Conservation (phyloP, 2,113 vertebrate genomes). For the Turnix velox region DNA sequence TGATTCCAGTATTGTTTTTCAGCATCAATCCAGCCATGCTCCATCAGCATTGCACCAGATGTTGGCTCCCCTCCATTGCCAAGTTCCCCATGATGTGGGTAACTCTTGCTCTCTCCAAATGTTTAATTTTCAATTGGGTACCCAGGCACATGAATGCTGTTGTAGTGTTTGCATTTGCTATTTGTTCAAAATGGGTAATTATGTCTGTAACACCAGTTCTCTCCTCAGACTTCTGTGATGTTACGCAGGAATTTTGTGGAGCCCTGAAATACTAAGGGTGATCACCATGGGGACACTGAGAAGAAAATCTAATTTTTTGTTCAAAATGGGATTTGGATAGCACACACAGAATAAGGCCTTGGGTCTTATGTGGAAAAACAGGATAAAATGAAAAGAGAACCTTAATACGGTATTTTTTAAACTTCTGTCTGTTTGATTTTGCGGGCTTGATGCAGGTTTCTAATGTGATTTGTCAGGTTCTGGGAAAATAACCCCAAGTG, state of each 20-base stretch:
- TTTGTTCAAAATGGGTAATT: neutral
- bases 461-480: neutral
- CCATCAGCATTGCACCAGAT: neutral
- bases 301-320: neutral
- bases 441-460: neutral
- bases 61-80: neutral
- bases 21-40: neutral
- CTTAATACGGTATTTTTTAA: neutral
- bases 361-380: neutral
- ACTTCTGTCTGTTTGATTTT: constrained; percentile 3
- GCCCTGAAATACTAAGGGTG: neutral
- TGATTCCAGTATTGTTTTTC: neutral
- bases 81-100: neutral
- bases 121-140: neutral
- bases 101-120: neutral
- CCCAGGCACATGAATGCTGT: neutral
- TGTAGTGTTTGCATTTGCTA: neutral
- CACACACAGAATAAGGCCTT: neutral
- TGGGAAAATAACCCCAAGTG: neutral
- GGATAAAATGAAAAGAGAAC: neutral
- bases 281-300: neutral
- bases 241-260: neutral
- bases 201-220: neutral
- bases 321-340: neutral
- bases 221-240: neutral